These are phyloP conservation scores for Tupaia tana DNA, from an alignment of 2,113 vertebrate genomes.

Conservation along the genomic window DNA sequence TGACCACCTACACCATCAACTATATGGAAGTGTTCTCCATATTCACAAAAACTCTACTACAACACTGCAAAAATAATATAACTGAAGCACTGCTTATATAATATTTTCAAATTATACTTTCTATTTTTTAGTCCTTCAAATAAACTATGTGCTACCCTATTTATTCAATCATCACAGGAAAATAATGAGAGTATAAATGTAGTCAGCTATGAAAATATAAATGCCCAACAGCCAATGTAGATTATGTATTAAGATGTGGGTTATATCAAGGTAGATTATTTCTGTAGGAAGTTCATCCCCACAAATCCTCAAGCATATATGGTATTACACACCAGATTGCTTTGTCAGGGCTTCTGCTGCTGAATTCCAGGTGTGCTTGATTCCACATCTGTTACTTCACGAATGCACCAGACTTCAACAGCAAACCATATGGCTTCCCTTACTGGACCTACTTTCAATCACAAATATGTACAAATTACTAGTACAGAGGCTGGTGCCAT, in stretches of 20 bases:
- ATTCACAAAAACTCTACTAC: background rate
- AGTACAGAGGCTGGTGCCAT: background rate
- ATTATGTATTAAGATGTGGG: conserved; percentile 73
- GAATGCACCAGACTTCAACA: conserved; percentile 67
- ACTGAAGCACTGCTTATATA: background rate
- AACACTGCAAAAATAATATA: conserved; percentile 40
- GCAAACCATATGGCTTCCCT: conserved; percentile 78
- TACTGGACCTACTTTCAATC: conserved; percentile 72
- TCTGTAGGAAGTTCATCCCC: conserved; percentile 63
- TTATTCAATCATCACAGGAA: conserved; percentile 65
- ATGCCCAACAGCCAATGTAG: conserved; percentile 58
- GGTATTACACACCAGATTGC: conserved; percentile 64
- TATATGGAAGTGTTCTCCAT: background rate
- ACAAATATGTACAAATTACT: conserved; percentile 67
- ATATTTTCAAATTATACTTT: conserved; percentile 25
- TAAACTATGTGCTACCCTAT: conserved; percentile 46
- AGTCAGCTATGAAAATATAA: conserved; percentile 73
- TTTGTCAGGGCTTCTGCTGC: conserved; percentile 78
- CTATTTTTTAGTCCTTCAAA: conserved; percentile 38
- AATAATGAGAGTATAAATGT: conserved; percentile 67
- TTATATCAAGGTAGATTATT: conserved; percentile 56
- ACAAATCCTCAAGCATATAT: conserved; percentile 70
- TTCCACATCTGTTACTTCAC: conserved; percentile 81
- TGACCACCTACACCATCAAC: background rate
- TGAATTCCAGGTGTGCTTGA: conserved; percentile 70